Base-by-base conservation (phyloP, 2,113 vertebrate genomes). In the Clupea harengus region DNA sequence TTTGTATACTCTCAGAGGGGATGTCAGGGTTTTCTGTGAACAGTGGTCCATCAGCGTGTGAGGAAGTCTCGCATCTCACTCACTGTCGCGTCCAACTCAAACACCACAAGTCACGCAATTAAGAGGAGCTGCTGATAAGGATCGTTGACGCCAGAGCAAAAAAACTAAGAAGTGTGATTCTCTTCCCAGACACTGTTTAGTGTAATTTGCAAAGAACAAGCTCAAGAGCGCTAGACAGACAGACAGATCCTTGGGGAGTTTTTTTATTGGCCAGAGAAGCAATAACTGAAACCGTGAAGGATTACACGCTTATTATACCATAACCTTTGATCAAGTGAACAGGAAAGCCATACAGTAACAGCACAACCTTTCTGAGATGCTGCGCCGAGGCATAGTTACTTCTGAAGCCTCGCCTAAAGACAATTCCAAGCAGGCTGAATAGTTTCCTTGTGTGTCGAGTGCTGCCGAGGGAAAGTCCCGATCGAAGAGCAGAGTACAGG, bases 31-130 rank as follows among this genome's bases (percentile, higher is more conserved):
- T 80, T 78, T 78, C 22, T 85, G 46, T 5, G 83, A 85, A 81
- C 49, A 64, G 57, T 83, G 75, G 83, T 81, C 81, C 81, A 87
- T 67, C 84, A 72, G 82, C 60, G 52, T 81, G 46, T 10, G 60
- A 80, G 84, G 82, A 82, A 72, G 67, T 72, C 52, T 45, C 28
- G 84, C 52, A 10, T 46, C 83, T 39, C 28, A 72, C 2, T 28
- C 64, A 32, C 9, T 72, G 25, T 17, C 28, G 13, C 25, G 9
- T 72, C 72, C 10, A 78, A 44, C 72, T 17, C 72, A 39, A 78
- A 78, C 72, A 78, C 32, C n/a, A 6, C 72, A 11, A 78, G 72
- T 17, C 72, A 78, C 72, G 72, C 54, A 22, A 60, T 22, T 60
- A 60, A 60, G 22, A 60, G 54, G 18, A 60, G 54, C 18, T 6